Evolutionary conservation across 92 coral and sea anemone genomes (phyloP).

Genomic region (Epizoanthus ramosus): DNA sequence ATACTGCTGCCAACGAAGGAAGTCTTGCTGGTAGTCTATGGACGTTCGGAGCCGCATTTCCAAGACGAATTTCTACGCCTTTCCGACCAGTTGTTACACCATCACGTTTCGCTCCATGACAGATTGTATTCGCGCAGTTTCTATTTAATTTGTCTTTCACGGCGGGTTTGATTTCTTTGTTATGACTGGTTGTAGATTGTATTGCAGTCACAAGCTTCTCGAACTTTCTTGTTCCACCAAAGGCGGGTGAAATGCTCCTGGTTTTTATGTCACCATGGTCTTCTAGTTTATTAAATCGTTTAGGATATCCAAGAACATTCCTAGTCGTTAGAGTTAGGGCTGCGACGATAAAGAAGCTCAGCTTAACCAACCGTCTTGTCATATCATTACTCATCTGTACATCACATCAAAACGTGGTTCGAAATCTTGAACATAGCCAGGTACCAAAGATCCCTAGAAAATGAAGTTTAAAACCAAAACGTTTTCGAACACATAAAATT

Average conservation of each 20-base stretch:
- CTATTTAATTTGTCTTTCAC: background rate
- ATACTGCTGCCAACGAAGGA: background rate
- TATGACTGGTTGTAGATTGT: constrained; percentile 10
- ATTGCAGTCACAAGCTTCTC: background rate
- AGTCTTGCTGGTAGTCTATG: background rate
- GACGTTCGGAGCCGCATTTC: background rate
- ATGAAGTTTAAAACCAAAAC: background rate
- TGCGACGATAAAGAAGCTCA: background rate
- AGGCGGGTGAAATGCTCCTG: background rate
- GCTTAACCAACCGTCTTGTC: background rate
- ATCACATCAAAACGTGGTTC: background rate
- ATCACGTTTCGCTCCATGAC: constrained; percentile 7
- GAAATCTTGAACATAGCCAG: constrained; percentile 2
- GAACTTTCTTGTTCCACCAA: background rate
- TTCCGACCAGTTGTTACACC: background rate
- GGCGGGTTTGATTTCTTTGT: background rate
- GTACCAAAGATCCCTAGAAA: background rate
- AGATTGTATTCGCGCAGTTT: background rate
- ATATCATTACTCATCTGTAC: constrained; percentile 20
- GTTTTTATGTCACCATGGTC: background rate
- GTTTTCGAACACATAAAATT: background rate
- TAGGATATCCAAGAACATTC: background rate
- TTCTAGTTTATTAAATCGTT: background rate
- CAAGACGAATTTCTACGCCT: constrained; percentile 4
- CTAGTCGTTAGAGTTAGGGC: background rate